phyloP scores from a whole-genome alignment of 35 echinoderm and acorn worm genomes.

The Lytechinus pictus region DNA sequence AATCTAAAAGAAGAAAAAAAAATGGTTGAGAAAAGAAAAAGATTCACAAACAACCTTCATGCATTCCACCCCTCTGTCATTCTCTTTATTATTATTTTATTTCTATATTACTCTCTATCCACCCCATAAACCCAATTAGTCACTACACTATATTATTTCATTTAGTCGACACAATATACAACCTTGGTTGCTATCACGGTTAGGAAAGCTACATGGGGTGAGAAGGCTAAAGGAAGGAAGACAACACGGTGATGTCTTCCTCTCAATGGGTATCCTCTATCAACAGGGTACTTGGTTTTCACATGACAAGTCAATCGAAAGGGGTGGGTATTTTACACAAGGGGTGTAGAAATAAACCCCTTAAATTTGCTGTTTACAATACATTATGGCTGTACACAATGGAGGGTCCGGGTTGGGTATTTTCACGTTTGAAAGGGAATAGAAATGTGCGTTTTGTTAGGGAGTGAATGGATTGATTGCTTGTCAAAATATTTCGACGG shows the following conservation, averaged over 20 bases:
- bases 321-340: not conserved
- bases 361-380: not conserved
- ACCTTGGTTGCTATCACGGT: slow-evolving; percentile 8
- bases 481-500: too few species aligned
- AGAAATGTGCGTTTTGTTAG: too few species aligned
- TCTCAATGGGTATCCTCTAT: not conserved
- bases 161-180: not conserved
- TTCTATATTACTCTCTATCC: too few species aligned
- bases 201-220: not conserved
- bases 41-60: too few species aligned
- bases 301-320: not conserved
- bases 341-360: not conserved
- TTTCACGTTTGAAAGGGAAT: too few species aligned
- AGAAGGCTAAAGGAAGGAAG: not conserved
- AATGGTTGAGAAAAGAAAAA: too few species aligned
- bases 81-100: too few species aligned
- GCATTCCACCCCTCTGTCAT: too few species aligned
- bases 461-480: too few species aligned
- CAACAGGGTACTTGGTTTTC: not conserved
- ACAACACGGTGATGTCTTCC: not conserved
- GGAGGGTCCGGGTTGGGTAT: too few species aligned
- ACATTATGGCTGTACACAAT: too few species aligned
- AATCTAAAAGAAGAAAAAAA: too few species aligned
- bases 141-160: not conserved
- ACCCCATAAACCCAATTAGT: not conserved